These are phyloP conservation scores for Gobio gobio DNA, from an alignment of 2,113 vertebrate genomes.

Conservation along the genomic window DNA sequence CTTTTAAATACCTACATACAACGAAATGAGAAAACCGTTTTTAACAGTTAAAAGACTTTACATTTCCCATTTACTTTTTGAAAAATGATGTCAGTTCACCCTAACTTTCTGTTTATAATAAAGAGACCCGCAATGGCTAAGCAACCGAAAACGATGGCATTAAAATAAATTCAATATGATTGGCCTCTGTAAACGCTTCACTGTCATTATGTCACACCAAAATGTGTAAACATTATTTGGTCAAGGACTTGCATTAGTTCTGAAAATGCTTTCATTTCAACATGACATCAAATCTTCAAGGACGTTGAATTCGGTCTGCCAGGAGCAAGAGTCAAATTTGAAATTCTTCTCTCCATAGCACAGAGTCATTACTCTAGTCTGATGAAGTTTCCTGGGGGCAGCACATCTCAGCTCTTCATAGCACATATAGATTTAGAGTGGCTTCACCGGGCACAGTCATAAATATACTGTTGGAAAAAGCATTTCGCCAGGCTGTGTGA, in stretches of 20 bases:
- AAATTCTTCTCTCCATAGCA: constrained; percentile 39
- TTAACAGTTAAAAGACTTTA: background rate
- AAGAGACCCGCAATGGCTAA: background rate
- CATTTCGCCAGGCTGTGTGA: constrained; percentile 14
- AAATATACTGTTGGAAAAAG: constrained; percentile 18
- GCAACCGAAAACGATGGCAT: background rate
- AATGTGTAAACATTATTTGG: background rate
- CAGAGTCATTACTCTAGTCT: constrained; percentile 36
- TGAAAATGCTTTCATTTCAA: background rate
- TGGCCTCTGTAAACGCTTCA: background rate
- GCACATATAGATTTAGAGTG: constrained; percentile 35
- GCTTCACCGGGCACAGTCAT: constrained; percentile 30
- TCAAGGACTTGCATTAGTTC: constrained; percentile 11
- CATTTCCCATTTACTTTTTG: constrained; percentile 1
- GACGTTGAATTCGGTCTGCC: constrained; percentile 5
- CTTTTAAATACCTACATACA: background rate
- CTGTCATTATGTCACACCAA: constrained; percentile 9
- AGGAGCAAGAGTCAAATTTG: background rate
- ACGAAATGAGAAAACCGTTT: background rate
- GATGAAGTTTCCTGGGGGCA: constrained; percentile 37
- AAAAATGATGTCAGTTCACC: background rate
- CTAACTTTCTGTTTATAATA: background rate
- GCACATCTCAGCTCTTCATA: constrained; percentile 24
- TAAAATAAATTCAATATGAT: background rate
- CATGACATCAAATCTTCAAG: constrained; percentile 31